A percentile compares a stretch with the other conserved stretches of the same genome.
Evolutionary conservation across 2,888 invertebrate species (phyloP).

Genomic region (Thera britannica): DNA sequence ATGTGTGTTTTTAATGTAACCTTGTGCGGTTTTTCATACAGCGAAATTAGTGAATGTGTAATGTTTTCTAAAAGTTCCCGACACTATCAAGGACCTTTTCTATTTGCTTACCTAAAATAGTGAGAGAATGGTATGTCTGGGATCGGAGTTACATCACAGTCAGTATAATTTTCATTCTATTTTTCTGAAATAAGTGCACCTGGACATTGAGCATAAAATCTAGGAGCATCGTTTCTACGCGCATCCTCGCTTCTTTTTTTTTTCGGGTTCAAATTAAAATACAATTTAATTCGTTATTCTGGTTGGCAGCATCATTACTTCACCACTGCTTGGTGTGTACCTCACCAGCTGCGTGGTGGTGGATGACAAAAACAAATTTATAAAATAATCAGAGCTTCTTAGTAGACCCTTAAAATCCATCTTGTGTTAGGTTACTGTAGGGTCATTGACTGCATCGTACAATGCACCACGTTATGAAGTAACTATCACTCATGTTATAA

Average conservation of each 20-base stretch:
- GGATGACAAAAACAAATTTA: too few relatives aligned
- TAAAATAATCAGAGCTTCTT: neutral
- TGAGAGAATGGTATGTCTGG: neutral
- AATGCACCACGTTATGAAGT: conserved; percentile 39
- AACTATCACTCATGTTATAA: conserved; percentile 29
- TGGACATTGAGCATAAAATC: too few relatives aligned
- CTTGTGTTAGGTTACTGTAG: conserved; percentile 9
- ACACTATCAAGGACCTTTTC: neutral
- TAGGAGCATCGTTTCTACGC: too few relatives aligned
- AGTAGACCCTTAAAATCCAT: neutral
- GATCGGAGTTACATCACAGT: neutral
- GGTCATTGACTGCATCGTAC: conserved; percentile 44
- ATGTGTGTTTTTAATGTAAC: conserved; percentile 9
- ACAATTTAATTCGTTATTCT: too few relatives aligned
- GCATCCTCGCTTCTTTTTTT: too few relatives aligned
- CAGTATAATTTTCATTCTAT: neutral
- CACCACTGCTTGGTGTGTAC: too few relatives aligned
- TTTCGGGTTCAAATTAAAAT: too few relatives aligned
- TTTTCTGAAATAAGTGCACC: neutral
- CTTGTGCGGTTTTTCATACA: neutral
- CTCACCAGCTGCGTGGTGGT: too few relatives aligned
- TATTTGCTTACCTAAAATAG: neutral
- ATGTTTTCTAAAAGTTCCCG: neutral
- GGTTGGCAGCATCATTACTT: too few relatives aligned
- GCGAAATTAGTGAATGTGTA: neutral